phyloP scores from a whole-genome alignment of 2,888 invertebrate genomes.

The Phanerotoma sp. region DNA sequence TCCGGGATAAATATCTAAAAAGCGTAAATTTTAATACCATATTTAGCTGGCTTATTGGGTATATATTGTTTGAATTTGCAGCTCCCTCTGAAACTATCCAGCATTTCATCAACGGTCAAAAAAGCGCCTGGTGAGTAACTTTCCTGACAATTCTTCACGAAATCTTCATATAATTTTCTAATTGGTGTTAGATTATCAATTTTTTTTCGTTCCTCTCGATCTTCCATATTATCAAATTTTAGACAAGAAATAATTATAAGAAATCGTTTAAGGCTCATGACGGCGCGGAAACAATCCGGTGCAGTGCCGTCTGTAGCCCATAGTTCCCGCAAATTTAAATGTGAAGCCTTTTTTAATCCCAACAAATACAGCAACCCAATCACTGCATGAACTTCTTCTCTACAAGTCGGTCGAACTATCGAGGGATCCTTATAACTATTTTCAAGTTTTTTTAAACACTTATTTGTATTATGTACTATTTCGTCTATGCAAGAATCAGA shows the following conservation, averaged over 20 bases:
- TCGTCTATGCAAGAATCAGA: background rate
- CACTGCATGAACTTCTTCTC: too few species aligned
- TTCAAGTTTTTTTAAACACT: background rate
- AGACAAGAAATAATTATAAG: background rate
- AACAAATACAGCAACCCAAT: background rate
- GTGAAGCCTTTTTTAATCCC: background rate
- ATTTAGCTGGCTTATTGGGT: slow-evolving; percentile 24
- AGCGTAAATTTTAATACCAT: slow-evolving; percentile 30
- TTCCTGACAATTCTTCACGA: background rate
- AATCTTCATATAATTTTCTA: background rate
- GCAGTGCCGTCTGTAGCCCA: background rate
- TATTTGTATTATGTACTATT: background rate
- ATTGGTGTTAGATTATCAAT: background rate
- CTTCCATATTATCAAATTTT: background rate
- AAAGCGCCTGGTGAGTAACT: slow-evolving; percentile 16
- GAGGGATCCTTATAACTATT: background rate
- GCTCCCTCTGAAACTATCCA: slow-evolving; percentile 19
- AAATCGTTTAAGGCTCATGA: background rate
- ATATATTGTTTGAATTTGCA: slow-evolving; percentile 27
- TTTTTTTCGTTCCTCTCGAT: background rate
- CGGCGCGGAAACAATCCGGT: background rate
- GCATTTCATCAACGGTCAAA: slow-evolving; percentile 26
- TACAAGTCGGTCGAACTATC: background rate
- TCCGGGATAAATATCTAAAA: slow-evolving; percentile 42
- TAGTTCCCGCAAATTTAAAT: background rate